Evolutionary conservation across 2,113 vertebrate species (phyloP), one percentile per base, ranked within the genome.

Genomic region (Oncorhynchus gorbuscha): DNA sequence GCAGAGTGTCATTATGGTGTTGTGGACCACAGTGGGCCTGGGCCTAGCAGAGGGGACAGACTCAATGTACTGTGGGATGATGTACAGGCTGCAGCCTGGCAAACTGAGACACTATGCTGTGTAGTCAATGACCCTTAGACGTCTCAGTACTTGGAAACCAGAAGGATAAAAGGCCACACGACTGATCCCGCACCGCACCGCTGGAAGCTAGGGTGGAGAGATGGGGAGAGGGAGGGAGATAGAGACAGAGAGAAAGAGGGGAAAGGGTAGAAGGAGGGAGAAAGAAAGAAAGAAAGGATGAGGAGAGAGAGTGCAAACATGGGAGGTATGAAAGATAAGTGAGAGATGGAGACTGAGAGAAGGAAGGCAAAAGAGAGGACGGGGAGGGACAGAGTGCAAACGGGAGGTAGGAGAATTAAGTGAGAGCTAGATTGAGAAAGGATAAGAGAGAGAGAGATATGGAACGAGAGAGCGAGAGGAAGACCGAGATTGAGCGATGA

Each of bases 51-150:
- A 82, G 83, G 77, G 81, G 80, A 75, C 74, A 32, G 80, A 64
- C 75, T 71, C 85, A 91, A 85, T 89, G 90, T 85, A 84, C 87
- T 90, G 87, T 89, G 86, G 77, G 82, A 82, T 88, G 88, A 89
- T 83, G 84, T 85, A 76, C 51, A 71, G 71, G 51, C 13, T 14
- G 20, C 69, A 51, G 9, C 45, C 39, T 20, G 69, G 51, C 69
- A 76, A 49, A 71, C 62, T 22, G 84, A 83, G 79, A 75, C 18
- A 82, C 86, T 90, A 84, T 75, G 78, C 89, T 91, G 91, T 87
- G 89, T 83, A 91, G 90, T 89, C 90, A 93, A 92, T 92, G 92
- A 92, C 86, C 91, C 87, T 81, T 79, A 85, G 89, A 55, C 51
- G 51, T 80, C 9, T 24, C 30, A 13, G 61, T 5, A 32, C n/a